Conservation (phyloP, 2,797 vertebrate genomes). For the Pogoniulus pusillus region DNA sequence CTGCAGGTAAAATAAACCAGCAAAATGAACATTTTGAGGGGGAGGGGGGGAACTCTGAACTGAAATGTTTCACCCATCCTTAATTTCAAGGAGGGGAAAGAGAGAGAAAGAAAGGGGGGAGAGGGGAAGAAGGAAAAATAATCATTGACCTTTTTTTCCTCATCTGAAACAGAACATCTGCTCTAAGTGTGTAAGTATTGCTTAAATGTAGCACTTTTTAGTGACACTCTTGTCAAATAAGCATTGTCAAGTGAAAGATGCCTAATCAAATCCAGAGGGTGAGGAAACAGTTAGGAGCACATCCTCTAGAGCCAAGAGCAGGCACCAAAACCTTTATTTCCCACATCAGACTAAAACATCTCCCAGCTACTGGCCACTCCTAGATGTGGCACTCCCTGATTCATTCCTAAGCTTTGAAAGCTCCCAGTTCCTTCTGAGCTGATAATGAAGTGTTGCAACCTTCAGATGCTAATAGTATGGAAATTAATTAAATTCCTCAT, state of each 20-base stretch:
- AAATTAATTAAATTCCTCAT: not conserved
- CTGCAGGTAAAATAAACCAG: not conserved
- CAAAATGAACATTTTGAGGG: not conserved
- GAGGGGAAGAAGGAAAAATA: no score
- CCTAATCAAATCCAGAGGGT: not conserved
- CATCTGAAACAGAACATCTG: not conserved
- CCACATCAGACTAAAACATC: not conserved
- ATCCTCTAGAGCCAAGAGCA: not conserved
- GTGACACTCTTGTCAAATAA: not conserved
- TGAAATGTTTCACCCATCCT: not conserved
- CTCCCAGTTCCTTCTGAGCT: not conserved
- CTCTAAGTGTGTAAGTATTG: not conserved
- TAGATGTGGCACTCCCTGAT: not conserved
- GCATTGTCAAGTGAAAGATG: not conserved
- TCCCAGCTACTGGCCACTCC: not conserved
- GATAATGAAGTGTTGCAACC: not conserved
- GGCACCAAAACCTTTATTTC: not conserved
- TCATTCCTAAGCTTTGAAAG: not conserved
- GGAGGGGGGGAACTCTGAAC: not conserved
- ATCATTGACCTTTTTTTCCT: not conserved
- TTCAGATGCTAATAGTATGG: not conserved
- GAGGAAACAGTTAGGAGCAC: not conserved
- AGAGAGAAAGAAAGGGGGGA: rapidly evolving
- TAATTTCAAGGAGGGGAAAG: not conserved
- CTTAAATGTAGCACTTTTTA: not conserved